Conservation (phyloP, 2,888 invertebrate species). For the Folsomia manolachei region DNA sequence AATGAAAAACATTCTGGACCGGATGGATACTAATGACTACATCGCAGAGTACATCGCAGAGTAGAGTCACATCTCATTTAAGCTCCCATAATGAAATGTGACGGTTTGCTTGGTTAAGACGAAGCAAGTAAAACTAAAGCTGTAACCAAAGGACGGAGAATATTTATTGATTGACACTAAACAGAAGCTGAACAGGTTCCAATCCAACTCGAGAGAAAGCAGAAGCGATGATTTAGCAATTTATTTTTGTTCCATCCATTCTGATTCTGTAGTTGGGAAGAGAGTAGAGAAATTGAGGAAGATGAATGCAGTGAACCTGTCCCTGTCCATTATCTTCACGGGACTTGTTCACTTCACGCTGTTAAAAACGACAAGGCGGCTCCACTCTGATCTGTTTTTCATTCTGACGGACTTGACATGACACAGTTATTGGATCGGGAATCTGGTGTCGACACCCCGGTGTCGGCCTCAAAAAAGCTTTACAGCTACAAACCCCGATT, state of each 20-base stretch:
- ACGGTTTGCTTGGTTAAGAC: background rate
- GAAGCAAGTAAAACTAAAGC: background rate
- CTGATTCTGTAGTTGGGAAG: no score
- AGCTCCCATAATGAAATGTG: background rate
- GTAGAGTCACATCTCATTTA: background rate
- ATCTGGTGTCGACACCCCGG: conserved; percentile 4
- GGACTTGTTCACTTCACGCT: background rate
- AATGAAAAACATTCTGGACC: background rate
- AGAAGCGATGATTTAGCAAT: conserved; percentile 3
- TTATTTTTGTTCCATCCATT: background rate
- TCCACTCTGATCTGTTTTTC: background rate
- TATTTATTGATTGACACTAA: no score
- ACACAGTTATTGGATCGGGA: background rate
- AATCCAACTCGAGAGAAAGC: conserved; percentile 1
- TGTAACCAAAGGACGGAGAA: background rate
- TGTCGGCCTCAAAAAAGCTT: background rate
- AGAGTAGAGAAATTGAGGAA: no score
- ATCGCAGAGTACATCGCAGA: background rate
- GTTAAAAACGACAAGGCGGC: background rate
- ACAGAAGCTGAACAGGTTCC: no score
- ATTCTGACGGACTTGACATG: background rate
- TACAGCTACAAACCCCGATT: background rate
- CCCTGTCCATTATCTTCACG: background rate
- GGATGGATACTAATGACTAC: background rate
- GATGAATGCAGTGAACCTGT: background rate